phyloP scores from a whole-genome alignment of 1,140 invertebrate species.

The Proctacanthus coquilletti region DNA sequence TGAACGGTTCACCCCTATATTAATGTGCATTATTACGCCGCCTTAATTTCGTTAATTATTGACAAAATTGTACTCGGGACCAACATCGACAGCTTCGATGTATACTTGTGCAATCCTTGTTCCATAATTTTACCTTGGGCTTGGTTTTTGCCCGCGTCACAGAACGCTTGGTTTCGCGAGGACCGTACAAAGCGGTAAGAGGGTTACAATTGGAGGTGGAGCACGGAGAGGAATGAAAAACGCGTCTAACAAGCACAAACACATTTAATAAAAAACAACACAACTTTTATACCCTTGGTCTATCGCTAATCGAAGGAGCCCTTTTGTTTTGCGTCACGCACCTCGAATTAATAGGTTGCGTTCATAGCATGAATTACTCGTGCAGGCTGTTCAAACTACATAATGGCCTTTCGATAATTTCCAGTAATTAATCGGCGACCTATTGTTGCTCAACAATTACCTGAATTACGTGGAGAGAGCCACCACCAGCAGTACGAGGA shows the following conservation, averaged over 20 bases:
- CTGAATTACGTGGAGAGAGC: too few species aligned
- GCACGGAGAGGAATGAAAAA: too few species aligned
- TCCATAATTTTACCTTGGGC: too few species aligned
- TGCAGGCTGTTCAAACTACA: background rate
- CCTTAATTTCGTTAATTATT: constrained; percentile 49
- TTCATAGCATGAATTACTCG: background rate
- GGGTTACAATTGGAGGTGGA: too few species aligned
- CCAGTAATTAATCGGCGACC: constrained; percentile 2
- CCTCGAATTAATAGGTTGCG: background rate
- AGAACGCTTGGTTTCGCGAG: too few species aligned
- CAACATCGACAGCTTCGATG: too few species aligned
- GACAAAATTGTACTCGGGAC: background rate
- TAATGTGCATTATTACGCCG: constrained; percentile 40
- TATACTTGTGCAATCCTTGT: too few species aligned
- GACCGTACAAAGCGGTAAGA: too few species aligned
- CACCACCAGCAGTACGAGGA: too few species aligned
- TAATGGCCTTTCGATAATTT: constrained; percentile 3
- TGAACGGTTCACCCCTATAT: constrained; percentile 13
- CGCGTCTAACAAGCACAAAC: background rate
- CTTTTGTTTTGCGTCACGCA: constrained; percentile 1
- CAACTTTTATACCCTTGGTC: background rate
- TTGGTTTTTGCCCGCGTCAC: too few species aligned
- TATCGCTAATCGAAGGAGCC: background rate
- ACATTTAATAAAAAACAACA: background rate
- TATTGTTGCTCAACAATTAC: background rate